Evolutionary conservation across 2,888 invertebrate genomes (phyloP).

Genomic region (Lissocephala sabroskyi): DNA sequence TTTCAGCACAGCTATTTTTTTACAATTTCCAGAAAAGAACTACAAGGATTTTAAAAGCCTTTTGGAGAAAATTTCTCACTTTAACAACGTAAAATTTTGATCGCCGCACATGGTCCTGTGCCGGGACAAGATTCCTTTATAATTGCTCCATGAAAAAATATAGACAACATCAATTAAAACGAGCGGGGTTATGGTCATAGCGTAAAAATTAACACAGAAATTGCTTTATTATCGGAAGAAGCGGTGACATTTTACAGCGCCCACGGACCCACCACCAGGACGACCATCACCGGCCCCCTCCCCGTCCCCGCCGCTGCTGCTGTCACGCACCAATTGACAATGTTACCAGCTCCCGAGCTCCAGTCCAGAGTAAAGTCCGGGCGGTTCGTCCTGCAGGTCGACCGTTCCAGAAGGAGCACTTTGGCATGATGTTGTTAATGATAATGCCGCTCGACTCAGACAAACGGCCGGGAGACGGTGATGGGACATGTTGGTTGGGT

Average conservation of each 20-base stretch:
- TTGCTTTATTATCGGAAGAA: slow-evolving; percentile 45
- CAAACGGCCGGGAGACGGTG: slow-evolving; percentile 38
- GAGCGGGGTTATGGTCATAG: slow-evolving; percentile 43
- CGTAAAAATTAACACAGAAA: slow-evolving; percentile 55
- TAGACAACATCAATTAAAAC: slow-evolving; percentile 43
- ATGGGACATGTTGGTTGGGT: slow-evolving; percentile 58
- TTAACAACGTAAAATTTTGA: too few relatives aligned
- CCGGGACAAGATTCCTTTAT: too few relatives aligned
- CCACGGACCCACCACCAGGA: neutral
- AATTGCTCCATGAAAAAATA: too few relatives aligned
- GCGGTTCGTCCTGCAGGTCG: neutral
- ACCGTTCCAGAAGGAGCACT: slow-evolving; percentile 13
- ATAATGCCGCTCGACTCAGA: slow-evolving; percentile 36
- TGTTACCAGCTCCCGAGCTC: slow-evolving; percentile 16
- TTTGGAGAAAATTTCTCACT: too few relatives aligned
- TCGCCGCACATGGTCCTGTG: too few relatives aligned
- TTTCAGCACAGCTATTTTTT: too few relatives aligned
- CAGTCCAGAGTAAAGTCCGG: too few relatives aligned
- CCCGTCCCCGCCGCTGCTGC: slow-evolving; percentile 3
- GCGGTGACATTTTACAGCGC: neutral
- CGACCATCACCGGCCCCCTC: too few relatives aligned
- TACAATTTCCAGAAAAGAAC: too few relatives aligned
- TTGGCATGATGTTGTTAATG: slow-evolving; percentile 53
- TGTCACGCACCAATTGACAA: slow-evolving; percentile 42
- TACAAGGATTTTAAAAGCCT: too few relatives aligned